Conservation (phyloP, 2,797 vertebrate genomes). For the Bradypodion ventrale region DNA sequence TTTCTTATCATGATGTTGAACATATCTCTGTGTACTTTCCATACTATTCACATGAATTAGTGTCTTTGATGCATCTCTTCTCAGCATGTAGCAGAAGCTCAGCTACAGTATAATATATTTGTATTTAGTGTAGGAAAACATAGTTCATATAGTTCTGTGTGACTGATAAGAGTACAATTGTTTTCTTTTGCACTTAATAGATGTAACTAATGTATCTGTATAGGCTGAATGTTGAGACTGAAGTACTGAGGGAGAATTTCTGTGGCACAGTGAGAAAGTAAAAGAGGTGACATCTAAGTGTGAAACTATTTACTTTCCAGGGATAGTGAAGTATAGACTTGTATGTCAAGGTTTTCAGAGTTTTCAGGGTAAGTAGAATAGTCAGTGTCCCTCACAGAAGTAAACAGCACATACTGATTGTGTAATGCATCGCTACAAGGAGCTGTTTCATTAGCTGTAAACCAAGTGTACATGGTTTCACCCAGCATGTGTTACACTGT, state of each 20-base stretch:
- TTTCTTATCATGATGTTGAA: slow-evolving; percentile 50
- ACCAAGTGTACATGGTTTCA: slow-evolving; percentile 6
- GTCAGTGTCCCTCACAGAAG: background rate
- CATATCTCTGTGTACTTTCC: slow-evolving; percentile 34
- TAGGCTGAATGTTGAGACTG: background rate
- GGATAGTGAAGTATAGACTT: slow-evolving; percentile 3
- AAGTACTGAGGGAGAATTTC: background rate
- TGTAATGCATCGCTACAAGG: background rate
- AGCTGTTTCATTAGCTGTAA: background rate
- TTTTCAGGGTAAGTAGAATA: background rate
- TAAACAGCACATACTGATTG: background rate
- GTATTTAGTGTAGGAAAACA: background rate
- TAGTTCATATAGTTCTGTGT: background rate
- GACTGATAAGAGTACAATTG: background rate
- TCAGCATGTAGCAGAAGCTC: background rate
- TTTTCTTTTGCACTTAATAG: background rate
- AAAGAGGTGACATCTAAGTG: background rate
- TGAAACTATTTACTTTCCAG: background rate
- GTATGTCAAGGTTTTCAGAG: background rate
- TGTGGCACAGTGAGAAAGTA: background rate
- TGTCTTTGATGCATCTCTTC: background rate
- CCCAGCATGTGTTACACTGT: background rate
- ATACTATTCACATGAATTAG: background rate
- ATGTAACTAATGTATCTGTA: background rate
- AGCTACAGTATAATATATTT: background rate